These are phyloP conservation scores for Leptopilina drosophilae DNA, from an alignment of 2,888 invertebrate genomes.

Conservation along the genomic window DNA sequence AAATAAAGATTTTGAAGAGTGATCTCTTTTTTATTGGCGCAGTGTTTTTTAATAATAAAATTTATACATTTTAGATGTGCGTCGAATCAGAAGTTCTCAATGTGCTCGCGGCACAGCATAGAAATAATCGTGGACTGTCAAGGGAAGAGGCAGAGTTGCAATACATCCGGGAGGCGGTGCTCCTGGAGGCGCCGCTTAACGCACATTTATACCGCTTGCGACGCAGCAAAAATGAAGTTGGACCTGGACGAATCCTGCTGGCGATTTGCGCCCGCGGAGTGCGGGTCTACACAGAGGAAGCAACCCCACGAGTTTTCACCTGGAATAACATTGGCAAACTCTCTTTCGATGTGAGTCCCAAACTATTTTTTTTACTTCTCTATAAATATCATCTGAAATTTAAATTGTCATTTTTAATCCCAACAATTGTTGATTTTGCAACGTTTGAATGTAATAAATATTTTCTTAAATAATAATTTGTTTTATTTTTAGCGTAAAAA, in stretches of 20 bases:
- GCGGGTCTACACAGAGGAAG: slow-evolving; percentile 88
- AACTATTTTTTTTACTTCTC: neutral
- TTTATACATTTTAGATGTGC: slow-evolving; percentile 71
- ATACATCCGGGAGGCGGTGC: slow-evolving; percentile 93
- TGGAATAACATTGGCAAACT: slow-evolving; percentile 98
- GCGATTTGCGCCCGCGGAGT: slow-evolving; percentile 95
- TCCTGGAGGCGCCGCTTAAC: slow-evolving; percentile 90
- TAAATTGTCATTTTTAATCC: no score
- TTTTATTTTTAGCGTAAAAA: slow-evolving; percentile 86
- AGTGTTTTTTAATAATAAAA: neutral
- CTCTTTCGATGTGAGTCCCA: slow-evolving; percentile 88
- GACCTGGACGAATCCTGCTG: slow-evolving; percentile 90
- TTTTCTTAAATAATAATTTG: slow-evolving; percentile 6
- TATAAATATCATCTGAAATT: neutral
- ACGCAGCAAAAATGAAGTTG: slow-evolving; percentile 85
- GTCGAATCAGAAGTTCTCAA: slow-evolving; percentile 72
- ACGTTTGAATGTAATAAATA: no score
- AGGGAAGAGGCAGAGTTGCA: slow-evolving; percentile 90
- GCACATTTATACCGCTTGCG: slow-evolving; percentile 92
- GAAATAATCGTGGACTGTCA: slow-evolving; percentile 88
- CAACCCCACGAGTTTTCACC: slow-evolving; percentile 82
- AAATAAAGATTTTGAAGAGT: no score
- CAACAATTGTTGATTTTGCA: no score
- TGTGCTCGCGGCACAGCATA: slow-evolving; percentile 79
- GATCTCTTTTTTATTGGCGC: no score